These are phyloP conservation scores for Gnathonemus longibarbis DNA, from an alignment of 2,113 vertebrate species.

Conservation along the genomic window DNA sequence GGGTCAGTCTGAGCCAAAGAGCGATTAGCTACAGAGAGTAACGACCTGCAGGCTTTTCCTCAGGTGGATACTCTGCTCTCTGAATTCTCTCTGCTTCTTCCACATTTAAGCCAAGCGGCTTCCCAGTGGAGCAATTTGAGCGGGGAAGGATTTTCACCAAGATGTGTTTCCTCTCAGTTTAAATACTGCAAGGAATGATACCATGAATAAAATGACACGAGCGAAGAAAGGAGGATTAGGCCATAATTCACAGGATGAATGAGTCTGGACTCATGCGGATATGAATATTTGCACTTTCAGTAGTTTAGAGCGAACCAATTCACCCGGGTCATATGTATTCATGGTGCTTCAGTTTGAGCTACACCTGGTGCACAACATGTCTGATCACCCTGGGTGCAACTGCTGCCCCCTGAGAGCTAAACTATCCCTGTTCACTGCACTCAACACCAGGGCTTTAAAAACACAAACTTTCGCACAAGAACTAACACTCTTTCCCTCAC, in stretches of 20 bases:
- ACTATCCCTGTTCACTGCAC: not conserved
- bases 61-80: not conserved
- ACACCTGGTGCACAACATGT: not conserved
- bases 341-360: not conserved
- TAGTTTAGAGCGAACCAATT: slow-evolving; percentile 7
- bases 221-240: not conserved
- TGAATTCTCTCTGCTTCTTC: not conserved
- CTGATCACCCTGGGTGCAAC: not conserved
- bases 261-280: slow-evolving; percentile 8
- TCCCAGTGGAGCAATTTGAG: slow-evolving; percentile 10
- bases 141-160: not conserved
- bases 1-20: not conserved
- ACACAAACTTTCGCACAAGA: not conserved
- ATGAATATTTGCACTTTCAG: slow-evolving; percentile 10
- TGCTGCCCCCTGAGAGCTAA: not conserved
- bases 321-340: not conserved
- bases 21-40: not conserved
- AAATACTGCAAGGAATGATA: not conserved
- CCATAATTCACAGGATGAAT: slow-evolving; percentile 3
- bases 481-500: not conserved
- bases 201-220: not conserved
- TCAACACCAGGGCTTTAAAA: slow-evolving; percentile 1
- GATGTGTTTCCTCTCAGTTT: not conserved
- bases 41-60: not conserved
- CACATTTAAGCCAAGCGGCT: not conserved